These are phyloP conservation scores for Acyrthosiphon pisum DNA, from an alignment of 1,140 invertebrate species.

Conservation along the genomic window DNA sequence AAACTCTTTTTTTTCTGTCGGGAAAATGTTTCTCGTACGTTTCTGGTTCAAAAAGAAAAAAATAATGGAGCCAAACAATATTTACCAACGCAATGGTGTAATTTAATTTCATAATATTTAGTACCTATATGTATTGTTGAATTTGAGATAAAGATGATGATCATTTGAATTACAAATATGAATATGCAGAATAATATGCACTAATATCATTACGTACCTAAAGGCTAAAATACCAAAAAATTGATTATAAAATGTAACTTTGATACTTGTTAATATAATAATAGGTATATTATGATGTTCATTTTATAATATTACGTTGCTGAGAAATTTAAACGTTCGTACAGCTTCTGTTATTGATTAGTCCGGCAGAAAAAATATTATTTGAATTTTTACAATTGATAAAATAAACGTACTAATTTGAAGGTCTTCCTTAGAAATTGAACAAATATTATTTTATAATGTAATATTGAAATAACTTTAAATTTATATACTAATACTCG, in stretches of 20 bases:
- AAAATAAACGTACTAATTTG: too few species aligned
- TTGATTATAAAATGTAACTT: too few species aligned
- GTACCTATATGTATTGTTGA: neutral
- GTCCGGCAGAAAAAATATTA: too few species aligned
- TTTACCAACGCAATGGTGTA: too few species aligned
- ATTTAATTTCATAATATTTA: neutral
- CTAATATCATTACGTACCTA: neutral
- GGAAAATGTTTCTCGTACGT: neutral
- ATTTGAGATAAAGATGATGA: neutral
- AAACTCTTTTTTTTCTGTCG: neutral
- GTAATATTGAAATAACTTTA: too few species aligned
- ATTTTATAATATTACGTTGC: neutral
- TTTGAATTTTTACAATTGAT: too few species aligned
- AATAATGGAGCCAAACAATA: neutral
- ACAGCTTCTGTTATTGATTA: neutral
- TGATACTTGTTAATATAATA: neutral
- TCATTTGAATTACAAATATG: neutral
- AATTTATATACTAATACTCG: too few species aligned
- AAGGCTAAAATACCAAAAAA: too few species aligned
- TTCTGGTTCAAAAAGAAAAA: neutral
- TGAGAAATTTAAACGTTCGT: neutral
- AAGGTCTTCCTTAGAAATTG: too few species aligned
- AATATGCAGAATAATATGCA: neutral
- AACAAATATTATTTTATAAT: neutral
- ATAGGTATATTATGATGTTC: neutral